Conservation (phyloP, 2,113 vertebrate species). For the Hippocampus abdominalis region DNA sequence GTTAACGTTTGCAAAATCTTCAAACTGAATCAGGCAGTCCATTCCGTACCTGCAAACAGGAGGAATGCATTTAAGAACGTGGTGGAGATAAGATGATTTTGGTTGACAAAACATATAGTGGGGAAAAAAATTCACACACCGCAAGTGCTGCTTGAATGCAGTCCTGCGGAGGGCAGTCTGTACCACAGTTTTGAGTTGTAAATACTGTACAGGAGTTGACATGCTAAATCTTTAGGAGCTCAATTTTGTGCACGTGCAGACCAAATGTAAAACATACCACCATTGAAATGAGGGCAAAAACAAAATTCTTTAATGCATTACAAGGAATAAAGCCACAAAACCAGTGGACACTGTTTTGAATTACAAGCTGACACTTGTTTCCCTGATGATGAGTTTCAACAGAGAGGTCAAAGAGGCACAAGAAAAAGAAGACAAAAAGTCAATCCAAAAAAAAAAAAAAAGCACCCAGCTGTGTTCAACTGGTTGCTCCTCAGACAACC, state of each 20-base stretch:
- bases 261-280: not conserved
- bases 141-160: not conserved
- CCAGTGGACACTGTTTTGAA: not conserved
- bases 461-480: conserved; percentile 44
- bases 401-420: conserved; percentile 39
- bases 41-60: conserved; percentile 81
- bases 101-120: not conserved
- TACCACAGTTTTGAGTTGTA: not conserved
- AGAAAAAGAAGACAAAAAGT: conserved; percentile 16
- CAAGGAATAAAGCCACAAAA: not conserved
- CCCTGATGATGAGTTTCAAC: conserved; percentile 1
- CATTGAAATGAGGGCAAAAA: not conserved
- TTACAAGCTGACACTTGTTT: conserved; percentile 43
- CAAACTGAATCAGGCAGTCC: conserved; percentile 96
- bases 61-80: not conserved
- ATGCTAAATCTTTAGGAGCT: not conserved
- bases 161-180: conserved; percentile 24
- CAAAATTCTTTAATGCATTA: not conserved
- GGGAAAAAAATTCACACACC: not conserved
- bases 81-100: not conserved
- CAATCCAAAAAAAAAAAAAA: conserved; percentile 3
- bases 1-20: conserved; percentile 95
- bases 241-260: not conserved
- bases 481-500: conserved; percentile 34
- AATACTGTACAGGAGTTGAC: not conserved